A percentile compares a stretch with the other conserved stretches of the same genome.
These are phyloP conservation scores for Catagonus wagneri DNA, from an alignment of 2,113 vertebrate species.

Conservation along the genomic window DNA sequence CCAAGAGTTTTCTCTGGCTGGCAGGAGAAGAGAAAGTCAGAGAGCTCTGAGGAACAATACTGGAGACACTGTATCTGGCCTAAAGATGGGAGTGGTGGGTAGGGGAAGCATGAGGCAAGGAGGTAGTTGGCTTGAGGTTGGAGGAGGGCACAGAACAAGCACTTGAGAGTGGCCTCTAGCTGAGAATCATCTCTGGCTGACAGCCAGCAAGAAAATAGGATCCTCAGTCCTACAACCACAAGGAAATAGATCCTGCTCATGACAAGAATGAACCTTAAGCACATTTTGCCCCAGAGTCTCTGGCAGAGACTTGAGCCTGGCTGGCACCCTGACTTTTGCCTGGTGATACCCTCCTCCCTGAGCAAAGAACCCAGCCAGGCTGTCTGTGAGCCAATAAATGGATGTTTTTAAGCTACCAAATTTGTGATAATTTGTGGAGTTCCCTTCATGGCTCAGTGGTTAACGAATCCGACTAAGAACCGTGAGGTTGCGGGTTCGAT, in stretches of 20 bases:
- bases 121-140: not conserved
- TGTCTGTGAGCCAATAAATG: not conserved
- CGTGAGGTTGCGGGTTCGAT: too few species aligned
- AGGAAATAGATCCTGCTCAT: not conserved
- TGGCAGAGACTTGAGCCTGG: conserved; percentile 19
- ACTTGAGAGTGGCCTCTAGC: not conserved
- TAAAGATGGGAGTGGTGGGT: not conserved
- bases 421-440: not conserved
- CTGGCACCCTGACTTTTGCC: not conserved
- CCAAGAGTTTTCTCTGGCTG: not conserved
- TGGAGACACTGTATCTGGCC: not conserved
- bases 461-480: too few species aligned
- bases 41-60: conserved; percentile 7
- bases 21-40: not conserved
- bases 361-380: not conserved
- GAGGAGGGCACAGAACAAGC: not conserved
- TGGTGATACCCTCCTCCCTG: not conserved
- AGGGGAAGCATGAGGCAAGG: not conserved
- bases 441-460: too few species aligned
- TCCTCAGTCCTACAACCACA: not conserved
- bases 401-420: not conserved
- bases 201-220: not conserved
- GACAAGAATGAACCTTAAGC: not conserved
- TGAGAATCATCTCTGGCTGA: not conserved
- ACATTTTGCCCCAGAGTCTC: not conserved